A percentile compares a stretch with the other conserved stretches of the same genome.
Evolutionary conservation across 2,113 vertebrate genomes (phyloP).

Genomic region (Sciurus niger): DNA sequence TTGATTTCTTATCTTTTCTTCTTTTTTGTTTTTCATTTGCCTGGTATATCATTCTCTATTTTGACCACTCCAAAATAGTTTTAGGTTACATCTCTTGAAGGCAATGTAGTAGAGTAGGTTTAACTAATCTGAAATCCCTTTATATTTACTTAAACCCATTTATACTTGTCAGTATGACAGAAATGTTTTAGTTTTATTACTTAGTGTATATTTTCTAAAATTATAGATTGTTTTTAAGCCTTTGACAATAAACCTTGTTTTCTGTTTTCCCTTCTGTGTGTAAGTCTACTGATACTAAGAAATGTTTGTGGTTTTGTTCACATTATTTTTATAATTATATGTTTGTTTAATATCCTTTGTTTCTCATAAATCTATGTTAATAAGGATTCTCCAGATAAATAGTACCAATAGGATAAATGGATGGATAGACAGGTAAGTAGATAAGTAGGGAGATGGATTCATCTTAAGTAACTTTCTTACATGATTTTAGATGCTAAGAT

Average conservation of each 20-base stretch:
- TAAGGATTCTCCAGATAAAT: background rate
- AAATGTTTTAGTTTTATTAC: conserved; percentile 11
- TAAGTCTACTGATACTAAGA: conserved; percentile 18
- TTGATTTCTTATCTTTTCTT: background rate
- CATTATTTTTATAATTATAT: background rate
- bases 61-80: background rate
- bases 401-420: background rate
- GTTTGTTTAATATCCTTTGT: conserved; percentile 25
- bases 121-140: background rate
- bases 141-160: background rate
- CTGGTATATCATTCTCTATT: background rate
- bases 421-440: background rate
- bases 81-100: background rate
- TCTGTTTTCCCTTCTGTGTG: background rate
- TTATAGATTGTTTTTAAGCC: background rate
- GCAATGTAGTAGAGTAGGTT: background rate
- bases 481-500: background rate
- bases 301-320: background rate
- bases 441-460: background rate
- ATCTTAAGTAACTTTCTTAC: background rate
- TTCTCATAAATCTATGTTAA: background rate
- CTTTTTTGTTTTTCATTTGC: background rate
- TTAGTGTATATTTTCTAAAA: background rate
- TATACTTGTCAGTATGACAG: background rate
- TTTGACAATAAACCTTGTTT: background rate